phyloP scores from a whole-genome alignment of 2,888 invertebrate species.

The Perdita meconis region DNA sequence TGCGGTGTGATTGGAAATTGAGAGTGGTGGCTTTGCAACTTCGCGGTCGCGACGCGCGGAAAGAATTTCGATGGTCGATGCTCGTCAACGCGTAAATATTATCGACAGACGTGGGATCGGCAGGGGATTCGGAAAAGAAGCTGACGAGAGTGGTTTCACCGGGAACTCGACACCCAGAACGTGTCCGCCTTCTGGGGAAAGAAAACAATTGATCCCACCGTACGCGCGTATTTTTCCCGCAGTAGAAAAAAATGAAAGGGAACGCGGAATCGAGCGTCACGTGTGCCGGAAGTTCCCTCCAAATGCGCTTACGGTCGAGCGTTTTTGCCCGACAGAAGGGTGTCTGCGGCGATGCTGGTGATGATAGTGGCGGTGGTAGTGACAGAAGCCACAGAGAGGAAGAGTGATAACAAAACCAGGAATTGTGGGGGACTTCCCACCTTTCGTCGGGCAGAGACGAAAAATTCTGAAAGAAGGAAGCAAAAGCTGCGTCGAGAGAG shows the following conservation, averaged over 20 bases:
- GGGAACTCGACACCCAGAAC: not conserved
- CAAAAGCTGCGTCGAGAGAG: constrained; percentile 59
- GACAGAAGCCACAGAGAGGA: constrained; percentile 10
- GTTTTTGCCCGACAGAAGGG: constrained; percentile 39
- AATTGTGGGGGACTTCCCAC: constrained; percentile 8
- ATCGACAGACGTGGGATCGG: not conserved
- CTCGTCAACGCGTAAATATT: not conserved
- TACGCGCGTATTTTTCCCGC: not conserved
- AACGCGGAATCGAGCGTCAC: constrained; percentile 22
- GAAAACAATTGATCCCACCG: not conserved
- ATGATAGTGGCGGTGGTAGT: not conserved
- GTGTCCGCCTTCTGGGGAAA: not conserved
- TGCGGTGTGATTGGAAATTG: not conserved
- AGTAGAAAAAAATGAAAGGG: not conserved
- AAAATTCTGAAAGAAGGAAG: constrained; percentile 63
- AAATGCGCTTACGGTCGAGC: constrained; percentile 28
- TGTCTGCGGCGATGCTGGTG: constrained; percentile 3
- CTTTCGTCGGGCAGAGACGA: constrained; percentile 24
- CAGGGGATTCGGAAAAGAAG: not conserved
- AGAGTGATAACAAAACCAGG: constrained; percentile 1
- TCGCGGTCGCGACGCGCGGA: not conserved
- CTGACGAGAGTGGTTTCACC: not conserved
- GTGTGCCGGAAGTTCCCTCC: constrained; percentile 27
- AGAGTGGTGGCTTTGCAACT: not conserved
- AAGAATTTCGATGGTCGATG: not conserved